These are phyloP conservation scores for Danaus chrysippus DNA, from an alignment of 2,888 invertebrate species.

Conservation along the genomic window DNA sequence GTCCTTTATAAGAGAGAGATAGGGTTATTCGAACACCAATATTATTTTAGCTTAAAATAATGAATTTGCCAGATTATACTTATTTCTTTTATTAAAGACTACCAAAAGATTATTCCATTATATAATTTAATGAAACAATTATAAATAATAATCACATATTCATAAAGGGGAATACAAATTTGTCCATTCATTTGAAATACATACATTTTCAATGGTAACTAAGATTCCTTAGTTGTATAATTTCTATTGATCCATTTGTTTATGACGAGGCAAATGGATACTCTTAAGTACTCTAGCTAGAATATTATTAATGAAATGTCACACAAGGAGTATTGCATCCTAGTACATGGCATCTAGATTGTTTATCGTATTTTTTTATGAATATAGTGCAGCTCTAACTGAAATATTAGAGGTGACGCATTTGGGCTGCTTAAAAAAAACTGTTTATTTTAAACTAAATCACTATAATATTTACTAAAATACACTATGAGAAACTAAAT, in stretches of 20 bases:
- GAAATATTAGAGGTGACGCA: slow-evolving; percentile 23
- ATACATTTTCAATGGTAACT: slow-evolving; percentile 47
- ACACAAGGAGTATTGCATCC: slow-evolving; percentile 11
- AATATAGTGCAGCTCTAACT: slow-evolving; percentile 17
- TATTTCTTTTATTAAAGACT: too few species aligned
- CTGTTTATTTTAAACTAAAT: slow-evolving; percentile 29
- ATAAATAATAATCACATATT: background rate
- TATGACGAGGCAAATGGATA: slow-evolving; percentile 34
- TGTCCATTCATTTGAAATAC: slow-evolving; percentile 35
- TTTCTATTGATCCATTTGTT: slow-evolving; percentile 43
- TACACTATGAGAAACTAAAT: too few species aligned
- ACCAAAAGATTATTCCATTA: background rate
- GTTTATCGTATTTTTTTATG: slow-evolving; percentile 11
- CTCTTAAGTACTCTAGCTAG: slow-evolving; percentile 12
- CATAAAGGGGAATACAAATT: slow-evolving; percentile 18
- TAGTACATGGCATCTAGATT: slow-evolving; percentile 9
- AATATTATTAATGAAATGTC: background rate
- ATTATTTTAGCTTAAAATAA: too few species aligned
- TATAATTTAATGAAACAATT: background rate
- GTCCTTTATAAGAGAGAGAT: too few species aligned
- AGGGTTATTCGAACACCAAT: too few species aligned
- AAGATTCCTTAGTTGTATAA: slow-evolving; percentile 47
- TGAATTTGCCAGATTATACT: too few species aligned
- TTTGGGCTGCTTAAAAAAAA: slow-evolving; percentile 28
- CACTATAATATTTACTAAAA: too few species aligned